Evolutionary conservation across 2,113 vertebrate species (phyloP), one percentile per base, ranked within the genome.

Genomic region (Eupsittula cactorum): DNA sequence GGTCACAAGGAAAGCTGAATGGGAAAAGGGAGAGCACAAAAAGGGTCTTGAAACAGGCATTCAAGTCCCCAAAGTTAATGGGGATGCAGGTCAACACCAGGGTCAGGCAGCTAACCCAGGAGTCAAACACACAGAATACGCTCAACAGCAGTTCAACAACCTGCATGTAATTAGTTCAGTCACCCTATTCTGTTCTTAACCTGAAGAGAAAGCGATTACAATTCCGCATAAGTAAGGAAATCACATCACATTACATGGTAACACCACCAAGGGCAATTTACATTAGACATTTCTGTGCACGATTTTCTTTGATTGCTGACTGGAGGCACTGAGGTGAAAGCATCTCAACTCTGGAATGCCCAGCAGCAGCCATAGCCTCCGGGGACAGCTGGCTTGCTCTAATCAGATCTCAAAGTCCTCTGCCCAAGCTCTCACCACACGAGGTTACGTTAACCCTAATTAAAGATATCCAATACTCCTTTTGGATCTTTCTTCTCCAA

Each of bases 141-240:
- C 86, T 41, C 88, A 71, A 82, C 74, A 83, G 88, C 92, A 93
- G 93, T 82, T 92, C 88, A 92, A 92, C 85, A 92, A 92, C 95
- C 88, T 90, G 94, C 91, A 88, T n/a, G 65, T 94, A 96, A 97
- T 96, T 96, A 96, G 91, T 94, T 97, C 96, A 83, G 95, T 95
- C 97, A 95, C 78, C 70, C 91, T 84, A 88, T 85, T 91, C 92
- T 94, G 50, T 11, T 74, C 90, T 62, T 83, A 96, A 97, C 86
- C 84, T 86, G 92, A 97, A 96, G 94, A 95, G 95, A 97, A 97
- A 88, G 94, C 76, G 62, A 92, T 94, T 95, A 95, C 93, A 89
- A 76, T 83, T 94, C 87, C 55, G 88, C 80, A 14, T 96, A 95
- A 96, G 82, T 90, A 96, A 86, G 83, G 92, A 89, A 96, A 93